These are phyloP conservation scores for Ornithoptera priamus DNA, from an alignment of 2,888 invertebrate species.

Conservation along the genomic window DNA sequence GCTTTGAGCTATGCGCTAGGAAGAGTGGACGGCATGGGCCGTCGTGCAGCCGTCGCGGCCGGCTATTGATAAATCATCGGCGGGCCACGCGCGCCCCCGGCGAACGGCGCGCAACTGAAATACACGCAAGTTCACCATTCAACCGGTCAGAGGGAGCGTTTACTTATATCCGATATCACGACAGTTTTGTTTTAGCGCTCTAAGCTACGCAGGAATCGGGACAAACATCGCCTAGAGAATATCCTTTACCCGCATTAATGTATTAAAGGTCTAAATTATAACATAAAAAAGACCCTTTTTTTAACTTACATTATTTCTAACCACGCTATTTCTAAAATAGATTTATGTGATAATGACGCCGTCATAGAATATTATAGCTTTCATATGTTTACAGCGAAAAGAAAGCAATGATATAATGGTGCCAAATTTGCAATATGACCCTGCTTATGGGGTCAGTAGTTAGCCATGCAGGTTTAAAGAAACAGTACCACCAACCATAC, in stretches of 20 bases:
- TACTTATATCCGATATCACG: conserved; percentile 30
- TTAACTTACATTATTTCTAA: too few relatives aligned
- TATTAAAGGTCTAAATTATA: too few relatives aligned
- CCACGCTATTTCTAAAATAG: too few relatives aligned
- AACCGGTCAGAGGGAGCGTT: conserved; percentile 26
- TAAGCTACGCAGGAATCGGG: conserved; percentile 11
- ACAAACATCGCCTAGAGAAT: not conserved
- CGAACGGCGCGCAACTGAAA: conserved; percentile 56
- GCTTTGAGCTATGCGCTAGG: conserved; percentile 44
- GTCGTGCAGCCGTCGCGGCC: conserved; percentile 67
- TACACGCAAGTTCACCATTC: conserved; percentile 36
- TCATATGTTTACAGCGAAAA: too few relatives aligned
- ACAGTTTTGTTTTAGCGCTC: conserved; percentile 28
- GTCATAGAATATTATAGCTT: too few relatives aligned
- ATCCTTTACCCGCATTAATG: not conserved
- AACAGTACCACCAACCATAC: too few relatives aligned
- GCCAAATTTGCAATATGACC: too few relatives aligned
- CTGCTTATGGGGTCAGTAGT: too few relatives aligned
- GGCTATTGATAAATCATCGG: conserved; percentile 74
- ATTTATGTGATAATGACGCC: too few relatives aligned
- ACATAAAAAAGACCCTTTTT: too few relatives aligned
- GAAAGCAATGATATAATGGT: too few relatives aligned
- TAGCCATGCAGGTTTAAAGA: too few relatives aligned
- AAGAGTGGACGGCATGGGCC: conserved; percentile 58
- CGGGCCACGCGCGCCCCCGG: conserved; percentile 73